phyloP scores from a whole-genome alignment of 1,140 invertebrate species.

The Drosophila tani region DNA sequence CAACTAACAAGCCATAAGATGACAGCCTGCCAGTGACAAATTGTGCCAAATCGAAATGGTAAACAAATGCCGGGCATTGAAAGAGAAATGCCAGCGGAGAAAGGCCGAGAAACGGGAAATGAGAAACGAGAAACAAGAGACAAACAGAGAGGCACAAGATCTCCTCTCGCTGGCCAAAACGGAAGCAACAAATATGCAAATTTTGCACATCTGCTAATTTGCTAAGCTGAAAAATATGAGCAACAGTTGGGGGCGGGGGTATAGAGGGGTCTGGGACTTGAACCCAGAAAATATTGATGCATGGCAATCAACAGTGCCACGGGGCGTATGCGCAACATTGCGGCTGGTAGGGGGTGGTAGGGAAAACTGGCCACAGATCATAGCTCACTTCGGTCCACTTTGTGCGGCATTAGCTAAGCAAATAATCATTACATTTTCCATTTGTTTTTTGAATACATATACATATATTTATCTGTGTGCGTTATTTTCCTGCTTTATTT shows the following conservation, averaged over 20 bases:
- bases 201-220: constrained; percentile 78
- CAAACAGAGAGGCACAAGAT: constrained; percentile 2
- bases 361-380: constrained; percentile 43
- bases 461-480: constrained; percentile 18
- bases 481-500: constrained; percentile 9
- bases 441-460: constrained; percentile 67
- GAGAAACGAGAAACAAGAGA: constrained; percentile 1
- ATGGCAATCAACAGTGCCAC: constrained; percentile 75
- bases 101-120: not conserved
- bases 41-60: constrained; percentile 82
- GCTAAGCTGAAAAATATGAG: constrained; percentile 69
- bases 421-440: constrained; percentile 84
- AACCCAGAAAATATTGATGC: constrained; percentile 68
- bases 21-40: constrained; percentile 81
- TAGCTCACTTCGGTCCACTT: constrained; percentile 68
- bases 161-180: constrained; percentile 9
- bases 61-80: constrained; percentile 65
- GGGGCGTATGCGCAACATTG: constrained; percentile 70
- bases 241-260: constrained; percentile 50
- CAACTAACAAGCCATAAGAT: constrained; percentile 83
- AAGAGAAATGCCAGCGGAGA: constrained; percentile 47
- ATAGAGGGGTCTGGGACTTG: not conserved
- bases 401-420: constrained; percentile 82
- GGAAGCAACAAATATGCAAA: constrained; percentile 73
- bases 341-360: not conserved